Base-by-base conservation (phyloP, 2,113 vertebrate genomes). In the Morone chrysops region DNA sequence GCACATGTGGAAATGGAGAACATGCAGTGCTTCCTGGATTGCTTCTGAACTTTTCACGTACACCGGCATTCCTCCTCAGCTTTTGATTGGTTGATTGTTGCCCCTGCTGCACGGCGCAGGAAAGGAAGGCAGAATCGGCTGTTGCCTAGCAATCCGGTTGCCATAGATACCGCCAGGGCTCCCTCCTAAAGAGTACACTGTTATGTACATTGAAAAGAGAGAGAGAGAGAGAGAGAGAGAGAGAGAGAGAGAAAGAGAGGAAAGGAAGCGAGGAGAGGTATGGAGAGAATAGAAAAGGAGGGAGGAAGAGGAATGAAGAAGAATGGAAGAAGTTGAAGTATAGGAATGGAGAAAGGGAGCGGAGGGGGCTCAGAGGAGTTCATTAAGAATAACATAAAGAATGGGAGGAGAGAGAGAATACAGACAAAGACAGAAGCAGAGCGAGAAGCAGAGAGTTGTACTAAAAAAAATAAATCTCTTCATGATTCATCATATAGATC, bases 401-500 rank as follows among this genome's bases (percentile, higher is more conserved):
- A 89, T 43, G 62, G 61, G 67, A 70, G 25, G 70, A 83, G 82
- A 88, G 83, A 86, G 78, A 85, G 66, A 84, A 84, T 81, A 85
- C 79, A 90, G 88, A 85, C 76, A 90, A 88, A 91, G 87, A 75
- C 67, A 84, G 75, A 84, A 65, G 67, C 61, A 54, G 84, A 83
- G 89, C 53, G 78, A 89, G 83, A 85, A 88, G 71, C 84, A 74
- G 82, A 80, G 80, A 92, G 75, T 86, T 85, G 73, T 81, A 81
- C 51, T 80, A 67, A 71, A 16, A 84, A 82, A 82, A 54, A 94
- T 92, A 95, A 95, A 88, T 92, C 94, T 95, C 89, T 95, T 94
- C 94, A 95, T 96, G 95, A 95, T 96, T 96, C 96, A 95, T 96
- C 94, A 94, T 96, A 96, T 96, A 95, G 94, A 96, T 96, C 94